Evolutionary conservation across 2,888 invertebrate genomes (phyloP), one percentile per base, ranked within the genome.

Genomic region (Leptopilina syphax): DNA sequence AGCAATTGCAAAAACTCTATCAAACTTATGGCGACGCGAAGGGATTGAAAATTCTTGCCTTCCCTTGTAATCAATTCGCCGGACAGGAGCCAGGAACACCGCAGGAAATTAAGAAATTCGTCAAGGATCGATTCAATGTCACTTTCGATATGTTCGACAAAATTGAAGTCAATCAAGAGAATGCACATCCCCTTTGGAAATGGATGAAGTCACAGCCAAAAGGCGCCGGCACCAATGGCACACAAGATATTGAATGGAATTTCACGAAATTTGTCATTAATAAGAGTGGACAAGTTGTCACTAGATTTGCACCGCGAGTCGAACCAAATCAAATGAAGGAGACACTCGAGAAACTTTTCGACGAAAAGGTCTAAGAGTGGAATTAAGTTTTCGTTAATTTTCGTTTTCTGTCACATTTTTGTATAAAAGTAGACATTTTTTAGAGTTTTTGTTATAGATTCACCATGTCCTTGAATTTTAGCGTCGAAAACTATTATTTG

Each of bases 251-350:
- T 89, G 96, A 97, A 90, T 97, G 97, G 97, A 97, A 97, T 91
- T 97, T 97, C 91, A 94, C 96, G 44, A 97, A 97, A 91, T 97
- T 97, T 92, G 93, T 97, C 60, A 92, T 97, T 34, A 93, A 96
- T 92, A 95, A 94, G 87, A 90, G 95, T 63, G 96, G 96, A 2
- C 92, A 94, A 4, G 95, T 94, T 0, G 94, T 95, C 0, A 93
- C 93, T 80, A 93, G 95, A 83, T 94, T 94, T 85, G 94, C 94
- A 0, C 95, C 95, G 0, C 94, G 83, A 2, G 92, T 92, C 0
- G 90, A 92, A 67, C 94, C 94, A 0, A 83, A 91, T 2, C 91
- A 93, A 24, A 88, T 94, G 84, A 93, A 93, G 83, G 89, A 92
- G 0, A 89, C 92, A 85, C 89, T 94, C 68, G 89, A 89, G 3